Evolutionary conservation across 2,797 vertebrate species (phyloP), one percentile per base, ranked within the genome.

Genomic region (Dendrocincla fuliginosa): DNA sequence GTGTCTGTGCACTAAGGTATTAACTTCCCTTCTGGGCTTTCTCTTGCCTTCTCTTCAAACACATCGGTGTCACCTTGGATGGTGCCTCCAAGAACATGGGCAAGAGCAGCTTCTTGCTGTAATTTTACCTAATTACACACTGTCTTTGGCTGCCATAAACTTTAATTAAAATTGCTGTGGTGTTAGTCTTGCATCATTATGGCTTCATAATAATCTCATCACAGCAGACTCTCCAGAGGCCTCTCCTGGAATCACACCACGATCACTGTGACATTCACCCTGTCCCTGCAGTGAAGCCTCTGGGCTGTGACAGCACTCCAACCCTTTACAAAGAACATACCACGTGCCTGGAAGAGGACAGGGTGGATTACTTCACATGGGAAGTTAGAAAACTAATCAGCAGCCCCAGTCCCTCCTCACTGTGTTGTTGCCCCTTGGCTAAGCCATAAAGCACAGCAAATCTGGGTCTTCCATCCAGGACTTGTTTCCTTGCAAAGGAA

Each of bases 81-180:
- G 2, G 6, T 35, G 27, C 78, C 74, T 84, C 59, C 47, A 65
- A 17, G 56, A 86, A 46, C 20, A 41, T 0, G 67, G 74, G 60
- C 25, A 30, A 76, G 50, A 91, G 14, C 63, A 84, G 52, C 44
- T 90, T 79, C 83, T 67, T 33, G 28, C 24, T 50, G 25, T 60
- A 42, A 80, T 87, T 95, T 79, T 73, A 77, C 18, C 22, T 67
- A 71, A 78, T 74, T 70, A 55, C 11, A 61, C 19, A 44, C 49
- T 82, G 41, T 57, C 74, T 77, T 87, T 7, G 1, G 55, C 77
- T 84, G 41, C 67, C 22, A 28, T 42, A 91, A 93, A 89, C 68
- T 73, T 84, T 71, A 92, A 89, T 92, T 95, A 70, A 87, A 84
- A 82, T 68, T 73, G n/a, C 81, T 42, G n/a, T 53, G 47, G 60